These are phyloP conservation scores for Corythucha ciliata DNA, from an alignment of 2,888 invertebrate species.

Conservation along the genomic window DNA sequence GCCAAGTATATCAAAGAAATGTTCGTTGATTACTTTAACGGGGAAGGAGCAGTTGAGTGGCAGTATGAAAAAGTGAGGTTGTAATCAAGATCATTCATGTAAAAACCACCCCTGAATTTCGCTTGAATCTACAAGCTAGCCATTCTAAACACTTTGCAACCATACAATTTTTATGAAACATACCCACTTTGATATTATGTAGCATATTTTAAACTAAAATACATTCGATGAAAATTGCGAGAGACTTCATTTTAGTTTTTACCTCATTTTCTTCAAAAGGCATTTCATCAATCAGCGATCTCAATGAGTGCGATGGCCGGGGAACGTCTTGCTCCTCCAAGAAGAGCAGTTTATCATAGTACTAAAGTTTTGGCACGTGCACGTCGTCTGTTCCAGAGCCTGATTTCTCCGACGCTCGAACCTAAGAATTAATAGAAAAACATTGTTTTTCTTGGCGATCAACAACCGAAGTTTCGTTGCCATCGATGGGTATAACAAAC, in stretches of 20 bases:
- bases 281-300: constrained; percentile 21
- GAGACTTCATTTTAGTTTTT: not conserved
- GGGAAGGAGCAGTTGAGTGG: constrained; percentile 27
- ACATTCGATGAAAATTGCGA: not conserved
- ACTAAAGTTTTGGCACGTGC: constrained; percentile 19
- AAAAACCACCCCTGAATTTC: too few relatives aligned
- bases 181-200: too few relatives aligned
- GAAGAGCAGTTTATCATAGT: constrained; percentile 19
- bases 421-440: too few relatives aligned
- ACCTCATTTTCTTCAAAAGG: constrained; percentile 21
- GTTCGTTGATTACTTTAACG: constrained; percentile 27
- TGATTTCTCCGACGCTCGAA: constrained; percentile 15
- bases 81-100: too few relatives aligned
- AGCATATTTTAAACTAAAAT: too few relatives aligned
- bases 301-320: too few relatives aligned
- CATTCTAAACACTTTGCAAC: too few relatives aligned
- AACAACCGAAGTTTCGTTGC: too few relatives aligned
- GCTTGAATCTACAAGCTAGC: too few relatives aligned
- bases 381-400: constrained; percentile 11
- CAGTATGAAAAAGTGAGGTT: constrained; percentile 17
- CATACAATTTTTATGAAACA: too few relatives aligned
- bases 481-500: too few relatives aligned
- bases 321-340: constrained; percentile 17
- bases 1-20: constrained; percentile 23
- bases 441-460: too few relatives aligned